A percentile compares a stretch with the other conserved stretches of the same genome.
These are phyloP conservation scores for Myripristis murdjan DNA, from an alignment of 2,797 vertebrate species.

Conservation along the genomic window DNA sequence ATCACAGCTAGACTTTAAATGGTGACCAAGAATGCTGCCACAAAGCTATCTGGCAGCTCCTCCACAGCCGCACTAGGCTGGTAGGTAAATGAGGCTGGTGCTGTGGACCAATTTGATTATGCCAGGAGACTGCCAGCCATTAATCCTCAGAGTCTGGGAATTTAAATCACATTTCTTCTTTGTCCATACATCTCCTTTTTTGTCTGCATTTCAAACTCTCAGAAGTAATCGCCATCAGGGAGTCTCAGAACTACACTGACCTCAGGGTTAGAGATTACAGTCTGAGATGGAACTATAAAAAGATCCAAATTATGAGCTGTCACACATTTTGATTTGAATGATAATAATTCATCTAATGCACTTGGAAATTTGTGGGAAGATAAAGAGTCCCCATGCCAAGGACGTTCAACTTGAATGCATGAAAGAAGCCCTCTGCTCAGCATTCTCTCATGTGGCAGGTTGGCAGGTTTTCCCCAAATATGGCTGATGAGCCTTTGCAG, in stretches of 20 bases:
- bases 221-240: neutral
- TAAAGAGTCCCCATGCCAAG: conserved; percentile 33
- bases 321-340: conserved; percentile 31
- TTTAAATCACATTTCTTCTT: neutral
- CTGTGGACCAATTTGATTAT: conserved; percentile 9
- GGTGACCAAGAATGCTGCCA: neutral
- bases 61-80: neutral
- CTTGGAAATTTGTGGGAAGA: conserved; percentile 13
- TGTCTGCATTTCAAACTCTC: conserved; percentile 25
- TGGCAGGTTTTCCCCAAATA: conserved; percentile 26
- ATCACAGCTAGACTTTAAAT: conserved; percentile 11
- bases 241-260: conserved; percentile 29
- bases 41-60: neutral
- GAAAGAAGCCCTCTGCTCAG: conserved; percentile 49
- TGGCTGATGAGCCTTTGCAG: conserved; percentile 37
- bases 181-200: neutral
- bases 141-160: neutral
- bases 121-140: neutral
- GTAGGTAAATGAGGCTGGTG: conserved; percentile 7
- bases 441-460: conserved; percentile 23
- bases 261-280: conserved; percentile 28
- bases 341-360: conserved; percentile 41
- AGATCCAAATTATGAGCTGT: conserved; percentile 30
- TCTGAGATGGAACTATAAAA: conserved; percentile 27
- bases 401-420: conserved; percentile 34